A percentile compares a stretch with the other conserved stretches of the same genome.
These are phyloP conservation scores for Engystomops pustulosus DNA, from an alignment of 2,113 vertebrate species.

Conservation along the genomic window DNA sequence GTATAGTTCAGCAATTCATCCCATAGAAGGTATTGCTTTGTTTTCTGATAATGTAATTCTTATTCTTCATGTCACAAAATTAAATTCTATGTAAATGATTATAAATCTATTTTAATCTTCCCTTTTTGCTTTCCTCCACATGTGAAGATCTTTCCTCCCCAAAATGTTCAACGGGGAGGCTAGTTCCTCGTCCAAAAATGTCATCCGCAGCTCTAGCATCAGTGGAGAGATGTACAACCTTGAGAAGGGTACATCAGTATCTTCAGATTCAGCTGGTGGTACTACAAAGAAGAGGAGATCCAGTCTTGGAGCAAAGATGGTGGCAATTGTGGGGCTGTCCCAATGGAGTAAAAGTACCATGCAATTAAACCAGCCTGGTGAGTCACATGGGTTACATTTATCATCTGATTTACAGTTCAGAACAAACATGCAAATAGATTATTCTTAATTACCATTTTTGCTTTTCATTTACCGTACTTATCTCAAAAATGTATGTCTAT, in stretches of 20 bases:
- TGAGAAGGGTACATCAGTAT: slow-evolving; percentile 79
- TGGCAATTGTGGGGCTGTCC: slow-evolving; percentile 95
- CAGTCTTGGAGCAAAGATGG: slow-evolving; percentile 98
- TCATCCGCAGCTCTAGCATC: slow-evolving; percentile 96
- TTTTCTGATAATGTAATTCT: no score
- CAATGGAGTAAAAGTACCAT: slow-evolving; percentile 97
- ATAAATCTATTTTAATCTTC: no score
- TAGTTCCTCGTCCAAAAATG: slow-evolving; percentile 78
- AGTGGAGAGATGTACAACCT: slow-evolving; percentile 91
- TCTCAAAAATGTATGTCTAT: no score
- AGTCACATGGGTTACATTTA: slow-evolving; percentile 55
- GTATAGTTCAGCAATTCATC: not conserved
- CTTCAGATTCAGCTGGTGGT: slow-evolving; percentile 72
- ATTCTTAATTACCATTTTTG: no score
- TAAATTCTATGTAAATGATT: not conserved
- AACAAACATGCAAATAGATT: no score
- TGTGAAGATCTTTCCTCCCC: slow-evolving; percentile 62
- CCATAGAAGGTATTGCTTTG: no score
- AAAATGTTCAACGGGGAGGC: slow-evolving; percentile 92
- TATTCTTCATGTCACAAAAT: not conserved
- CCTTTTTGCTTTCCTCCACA: not conserved
- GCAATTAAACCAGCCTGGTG: slow-evolving; percentile 94
- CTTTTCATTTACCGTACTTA: no score
- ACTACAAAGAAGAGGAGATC: slow-evolving; percentile 91
- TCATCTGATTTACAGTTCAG: not conserved